phyloP scores from a whole-genome alignment of 2,797 vertebrate species.

The Lepilemur septentrionalis region DNA sequence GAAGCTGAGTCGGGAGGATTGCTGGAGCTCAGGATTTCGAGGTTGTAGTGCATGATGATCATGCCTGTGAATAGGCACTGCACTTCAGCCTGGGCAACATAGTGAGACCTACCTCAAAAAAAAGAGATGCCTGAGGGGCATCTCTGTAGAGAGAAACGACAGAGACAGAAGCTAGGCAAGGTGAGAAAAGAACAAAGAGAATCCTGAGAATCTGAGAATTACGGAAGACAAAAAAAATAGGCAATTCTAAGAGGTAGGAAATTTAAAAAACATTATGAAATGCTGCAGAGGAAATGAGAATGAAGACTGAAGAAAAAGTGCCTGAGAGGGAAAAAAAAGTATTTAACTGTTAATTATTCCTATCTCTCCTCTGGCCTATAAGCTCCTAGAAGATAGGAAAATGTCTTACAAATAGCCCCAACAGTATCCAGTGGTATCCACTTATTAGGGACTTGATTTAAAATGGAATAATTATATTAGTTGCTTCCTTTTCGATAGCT shows the following conservation, averaged over 20 bases:
- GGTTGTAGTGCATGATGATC: not conserved
- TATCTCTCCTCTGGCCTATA: not conserved
- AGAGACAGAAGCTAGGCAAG: not conserved
- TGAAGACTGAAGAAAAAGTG: not conserved
- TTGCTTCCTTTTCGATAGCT: slow-evolving; percentile 4
- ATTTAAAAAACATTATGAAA: not conserved
- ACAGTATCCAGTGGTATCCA: not conserved
- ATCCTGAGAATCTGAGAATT: not conserved
- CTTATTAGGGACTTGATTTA: slow-evolving; percentile 17
- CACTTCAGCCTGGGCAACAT: not conserved
- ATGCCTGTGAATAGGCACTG: not conserved
- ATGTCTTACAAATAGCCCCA: not conserved
- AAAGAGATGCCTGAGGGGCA: not conserved
- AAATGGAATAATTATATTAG: slow-evolving; percentile 5
- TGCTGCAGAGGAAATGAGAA: slow-evolving; percentile 5
- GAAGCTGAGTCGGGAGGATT: not conserved
- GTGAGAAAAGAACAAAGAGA: not conserved
- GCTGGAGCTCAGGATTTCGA: not conserved
- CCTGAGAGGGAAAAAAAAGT: not conserved
- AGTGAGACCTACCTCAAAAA: not conserved
- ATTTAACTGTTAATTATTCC: slow-evolving; percentile 7
- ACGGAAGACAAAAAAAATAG: not conserved
- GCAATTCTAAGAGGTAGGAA: not conserved
- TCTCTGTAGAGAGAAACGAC: not conserved
- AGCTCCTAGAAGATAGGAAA: not conserved